Conservation (phyloP, 2,888 invertebrate genomes). For the Platynereis dumerilii region DNA sequence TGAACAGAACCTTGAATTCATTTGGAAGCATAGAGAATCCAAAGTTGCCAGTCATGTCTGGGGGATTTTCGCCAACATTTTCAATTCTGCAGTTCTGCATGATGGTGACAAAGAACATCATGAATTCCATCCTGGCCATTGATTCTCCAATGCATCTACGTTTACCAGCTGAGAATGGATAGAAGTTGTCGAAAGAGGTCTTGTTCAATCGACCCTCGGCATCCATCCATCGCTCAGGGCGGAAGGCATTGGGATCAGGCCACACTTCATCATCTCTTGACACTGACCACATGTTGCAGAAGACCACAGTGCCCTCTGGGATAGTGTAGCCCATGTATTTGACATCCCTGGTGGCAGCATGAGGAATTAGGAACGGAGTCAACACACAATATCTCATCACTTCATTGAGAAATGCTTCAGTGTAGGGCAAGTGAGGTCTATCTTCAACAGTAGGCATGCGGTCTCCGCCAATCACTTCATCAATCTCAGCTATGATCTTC, state of each 20-base stretch:
- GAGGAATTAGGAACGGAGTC: conserved; percentile 2
- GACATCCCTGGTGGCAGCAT: conserved; percentile 6
- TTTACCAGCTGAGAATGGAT: conserved; percentile 9
- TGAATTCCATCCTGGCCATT: conserved; percentile 2
- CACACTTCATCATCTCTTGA: conserved; percentile 6
- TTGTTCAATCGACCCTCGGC: neutral
- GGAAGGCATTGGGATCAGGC: neutral
- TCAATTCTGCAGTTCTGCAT: neutral
- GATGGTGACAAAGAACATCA: conserved; percentile 1
- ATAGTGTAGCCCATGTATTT: neutral
- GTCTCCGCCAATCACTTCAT: neutral
- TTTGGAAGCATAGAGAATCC: conserved; percentile 9
- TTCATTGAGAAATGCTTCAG: conserved; percentile 5
- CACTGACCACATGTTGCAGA: conserved; percentile 9
- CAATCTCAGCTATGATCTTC: conserved; percentile 1
- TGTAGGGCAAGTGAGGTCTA: neutral
- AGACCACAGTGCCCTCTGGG: neutral
- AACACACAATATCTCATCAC: conserved; percentile 1
- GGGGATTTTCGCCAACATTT: neutral
- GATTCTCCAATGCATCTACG: conserved; percentile 2
- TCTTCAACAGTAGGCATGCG: neutral
- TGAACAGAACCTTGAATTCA: neutral
- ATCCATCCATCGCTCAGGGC: neutral
- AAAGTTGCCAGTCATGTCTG: neutral
- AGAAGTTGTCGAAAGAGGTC: neutral